These are phyloP conservation scores for Harpalus rufipes DNA, from an alignment of 2,888 invertebrate species.

Conservation along the genomic window DNA sequence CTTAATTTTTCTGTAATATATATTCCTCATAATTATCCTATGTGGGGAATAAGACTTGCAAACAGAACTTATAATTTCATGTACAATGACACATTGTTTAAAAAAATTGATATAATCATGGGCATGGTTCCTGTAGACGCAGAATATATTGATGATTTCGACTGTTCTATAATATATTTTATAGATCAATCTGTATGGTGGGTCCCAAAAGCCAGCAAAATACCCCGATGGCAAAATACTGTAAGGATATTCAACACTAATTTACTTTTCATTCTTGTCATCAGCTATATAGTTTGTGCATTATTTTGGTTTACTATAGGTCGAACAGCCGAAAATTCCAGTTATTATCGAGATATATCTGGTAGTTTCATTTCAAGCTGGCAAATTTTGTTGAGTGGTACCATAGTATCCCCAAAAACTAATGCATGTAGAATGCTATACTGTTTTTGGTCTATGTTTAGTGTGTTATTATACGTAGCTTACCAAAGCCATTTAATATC, in stretches of 20 bases:
- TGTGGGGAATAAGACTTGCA: neutral
- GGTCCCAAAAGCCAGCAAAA: neutral
- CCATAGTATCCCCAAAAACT: slow-evolving; percentile 10
- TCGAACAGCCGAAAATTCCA: neutral
- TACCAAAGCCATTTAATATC: slow-evolving; percentile 18
- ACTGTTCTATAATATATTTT: neutral
- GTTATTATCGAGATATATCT: slow-evolving; percentile 18
- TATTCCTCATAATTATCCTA: neutral
- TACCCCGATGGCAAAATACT: slow-evolving; percentile 2
- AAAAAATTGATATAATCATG: slow-evolving; percentile 6
- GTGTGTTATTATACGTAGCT: neutral
- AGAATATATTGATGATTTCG: slow-evolving; percentile 1
- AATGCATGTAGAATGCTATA: slow-evolving; percentile 1
- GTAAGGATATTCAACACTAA: neutral
- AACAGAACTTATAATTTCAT: slow-evolving; percentile 21
- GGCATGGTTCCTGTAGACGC: neutral
- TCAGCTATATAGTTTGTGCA: neutral
- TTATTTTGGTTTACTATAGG: neutral
- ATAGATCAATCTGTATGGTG: neutral
- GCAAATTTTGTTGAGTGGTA: slow-evolving; percentile 15
- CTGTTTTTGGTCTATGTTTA: slow-evolving; percentile 22
- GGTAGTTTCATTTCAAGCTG: slow-evolving; percentile 15
- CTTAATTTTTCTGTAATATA: slow-evolving; percentile 6
- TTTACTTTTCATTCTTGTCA: neutral
- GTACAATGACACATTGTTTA: slow-evolving; percentile 9